These are phyloP conservation scores for Xestoiulus laeticollis DNA, from an alignment of 2,888 invertebrate species.

Conservation along the genomic window DNA sequence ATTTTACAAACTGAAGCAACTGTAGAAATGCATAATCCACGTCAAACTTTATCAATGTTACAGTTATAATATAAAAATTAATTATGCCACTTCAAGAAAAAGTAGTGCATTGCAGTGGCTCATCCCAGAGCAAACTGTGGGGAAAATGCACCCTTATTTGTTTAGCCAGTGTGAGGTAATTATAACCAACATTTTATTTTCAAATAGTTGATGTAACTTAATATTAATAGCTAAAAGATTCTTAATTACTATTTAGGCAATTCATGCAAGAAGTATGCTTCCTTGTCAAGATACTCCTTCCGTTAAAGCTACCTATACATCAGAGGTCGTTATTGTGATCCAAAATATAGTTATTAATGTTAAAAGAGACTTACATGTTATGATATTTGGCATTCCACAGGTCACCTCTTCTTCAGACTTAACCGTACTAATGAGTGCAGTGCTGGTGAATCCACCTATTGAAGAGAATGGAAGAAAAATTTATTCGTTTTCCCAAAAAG, in stretches of 20 bases:
- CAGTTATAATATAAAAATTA: slow-evolving; percentile 64
- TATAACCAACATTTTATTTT: slow-evolving; percentile 63
- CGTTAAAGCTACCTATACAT: slow-evolving; percentile 85
- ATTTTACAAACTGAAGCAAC: not conserved
- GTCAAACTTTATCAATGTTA: slow-evolving; percentile 45
- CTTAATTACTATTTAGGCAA: slow-evolving; percentile 70
- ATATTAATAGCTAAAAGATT: not conserved
- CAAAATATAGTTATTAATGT: not conserved
- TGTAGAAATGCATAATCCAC: not conserved
- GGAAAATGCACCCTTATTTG: slow-evolving; percentile 84
- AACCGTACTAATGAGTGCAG: slow-evolving; percentile 88
- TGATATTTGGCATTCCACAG: slow-evolving; percentile 62
- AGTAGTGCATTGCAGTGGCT: slow-evolving; percentile 92
- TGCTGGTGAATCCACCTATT: slow-evolving; percentile 67
- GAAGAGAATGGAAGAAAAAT: slow-evolving; percentile 66
- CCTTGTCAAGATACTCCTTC: slow-evolving; percentile 94
- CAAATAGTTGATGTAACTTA: not conserved
- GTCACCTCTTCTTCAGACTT: slow-evolving; percentile 78
- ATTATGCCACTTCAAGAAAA: slow-evolving; percentile 79
- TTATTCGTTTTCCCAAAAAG: slow-evolving; percentile 70
- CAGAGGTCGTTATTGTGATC: slow-evolving; percentile 67
- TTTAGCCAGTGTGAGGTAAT: slow-evolving; percentile 67
- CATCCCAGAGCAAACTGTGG: slow-evolving; percentile 84
- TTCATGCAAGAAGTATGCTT: slow-evolving; percentile 86
- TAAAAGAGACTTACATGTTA: not conserved